These are phyloP conservation scores for Phocides pigmalion DNA, from an alignment of 1,140 invertebrate species.

Conservation along the genomic window DNA sequence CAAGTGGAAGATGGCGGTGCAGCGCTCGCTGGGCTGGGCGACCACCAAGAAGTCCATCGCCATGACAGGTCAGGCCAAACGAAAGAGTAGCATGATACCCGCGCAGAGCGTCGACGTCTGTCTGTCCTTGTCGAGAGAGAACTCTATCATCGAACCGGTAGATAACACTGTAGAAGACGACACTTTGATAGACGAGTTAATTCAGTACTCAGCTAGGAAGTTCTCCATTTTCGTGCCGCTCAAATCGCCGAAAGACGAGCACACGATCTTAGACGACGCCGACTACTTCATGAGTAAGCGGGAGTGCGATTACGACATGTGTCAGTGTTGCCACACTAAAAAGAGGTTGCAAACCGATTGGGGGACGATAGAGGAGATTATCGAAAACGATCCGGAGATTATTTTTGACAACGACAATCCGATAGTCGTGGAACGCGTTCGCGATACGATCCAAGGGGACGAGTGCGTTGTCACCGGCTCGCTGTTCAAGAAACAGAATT, in stretches of 20 bases:
- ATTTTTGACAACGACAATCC: conserved; percentile 76
- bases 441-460: conserved; percentile 22
- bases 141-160: conserved; percentile 47
- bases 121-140: conserved; percentile 49
- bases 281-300: conserved; percentile 73
- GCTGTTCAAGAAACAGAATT: conserved; percentile 41
- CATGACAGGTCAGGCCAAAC: conserved; percentile 88
- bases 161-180: conserved; percentile 50
- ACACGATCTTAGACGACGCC: conserved; percentile 69
- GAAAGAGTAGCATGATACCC: conserved; percentile 62
- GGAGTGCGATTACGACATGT: conserved; percentile 73
- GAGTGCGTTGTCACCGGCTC: conserved; percentile 5
- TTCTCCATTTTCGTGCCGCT: conserved; percentile 65
- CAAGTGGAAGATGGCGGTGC: conserved; percentile 97
- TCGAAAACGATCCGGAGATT: conserved; percentile 77
- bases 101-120: conserved; percentile 48
- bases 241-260: conserved; percentile 54
- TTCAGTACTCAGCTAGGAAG: conserved; percentile 65
- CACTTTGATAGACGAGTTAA: conserved; percentile 49
- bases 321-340: conserved; percentile 64
- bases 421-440: conserved; percentile 56
- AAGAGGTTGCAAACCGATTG: conserved; percentile 68
- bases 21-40: conserved; percentile 94
- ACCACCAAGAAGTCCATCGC: conserved; percentile 87
- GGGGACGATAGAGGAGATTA: conserved; percentile 74